Evolutionary conservation across 2,888 invertebrate genomes (phyloP).

Genomic region (Norana najaformis): DNA sequence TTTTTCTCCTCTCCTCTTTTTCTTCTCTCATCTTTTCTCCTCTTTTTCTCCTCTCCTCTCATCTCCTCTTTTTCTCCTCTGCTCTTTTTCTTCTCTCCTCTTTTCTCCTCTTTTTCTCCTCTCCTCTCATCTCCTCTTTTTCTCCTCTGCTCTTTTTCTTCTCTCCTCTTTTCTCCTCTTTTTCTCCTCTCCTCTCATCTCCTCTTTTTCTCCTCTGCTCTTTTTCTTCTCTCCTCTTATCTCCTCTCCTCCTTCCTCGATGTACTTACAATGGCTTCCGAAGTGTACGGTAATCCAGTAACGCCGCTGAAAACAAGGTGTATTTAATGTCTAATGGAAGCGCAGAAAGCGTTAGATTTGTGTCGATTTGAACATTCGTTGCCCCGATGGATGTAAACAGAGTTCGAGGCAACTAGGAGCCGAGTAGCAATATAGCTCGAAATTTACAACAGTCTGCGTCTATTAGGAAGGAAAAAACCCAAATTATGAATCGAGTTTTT

Average conservation of each 20-base stretch:
- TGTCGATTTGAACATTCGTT: not conserved
- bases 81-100: too few species aligned
- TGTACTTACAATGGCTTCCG: not conserved
- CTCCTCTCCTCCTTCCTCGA: not conserved
- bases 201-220: not conserved
- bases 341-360: not conserved
- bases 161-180: not conserved
- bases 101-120: not conserved
- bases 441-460: too few species aligned
- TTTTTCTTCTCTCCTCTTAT: not conserved
- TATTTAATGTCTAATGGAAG: not conserved
- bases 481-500: too few species aligned
- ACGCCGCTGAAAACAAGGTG: not conserved
- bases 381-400: not conserved
- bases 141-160: not conserved
- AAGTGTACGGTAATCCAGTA: too few species aligned
- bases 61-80: not conserved
- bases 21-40: not conserved
- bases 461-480: too few species aligned
- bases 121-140: not conserved
- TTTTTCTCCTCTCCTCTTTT: not conserved
- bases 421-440: slow-evolving; percentile 15
- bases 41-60: not conserved
- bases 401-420: too few species aligned
- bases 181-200: not conserved